Evolutionary conservation across 2,888 invertebrate species (phyloP), one percentile per base, ranked within the genome.

Genomic region (Amphipyra berbera): DNA sequence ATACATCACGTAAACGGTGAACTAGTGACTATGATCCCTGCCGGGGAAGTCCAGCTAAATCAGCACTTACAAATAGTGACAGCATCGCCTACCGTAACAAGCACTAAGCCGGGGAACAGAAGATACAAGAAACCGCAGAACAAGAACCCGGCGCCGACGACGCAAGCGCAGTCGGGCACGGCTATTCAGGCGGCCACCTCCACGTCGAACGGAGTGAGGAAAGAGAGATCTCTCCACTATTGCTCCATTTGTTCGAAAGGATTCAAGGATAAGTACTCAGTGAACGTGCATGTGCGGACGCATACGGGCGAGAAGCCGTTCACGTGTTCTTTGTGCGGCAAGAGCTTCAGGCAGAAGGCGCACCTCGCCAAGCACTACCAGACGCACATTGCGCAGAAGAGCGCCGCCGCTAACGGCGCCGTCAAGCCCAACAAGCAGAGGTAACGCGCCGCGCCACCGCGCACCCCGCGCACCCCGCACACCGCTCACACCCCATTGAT

Each of bases 251-350:
- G 98, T 92, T 98, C 97, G 81, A 98, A 98, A 88, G 98, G 98
- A 5, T 98, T 98, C 92, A 98, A 98, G 91, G 98, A 98, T 91
- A 98, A 98, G 90, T 99, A 99, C 96, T 98, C 99, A 68, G 98
- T 99, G 59, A 99, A 99, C 89, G 99, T 99, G 48, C 99, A 99
- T 91, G 98, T 99, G 79, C 96, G 99, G 80, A 99, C 99, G 30
- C 99, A 99, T 88, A 99, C 99, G 0, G 99, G 99, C 0, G 99
- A 99, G 91, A 99, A 99, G 87, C 99, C 99, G 0, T 99, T 99
- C 91, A 96, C 98, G 38, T 99, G 99, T 90, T 97, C 97, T 14
- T 96, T 99, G 61, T 99, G 99, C 89, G 98, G 98, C 72, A 98
- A 98, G 90, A 98, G 97, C 85, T 98, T 98, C 93, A 96, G 98